Evolutionary conservation across 2,888 invertebrate genomes (phyloP).

Genomic region (Linhomoeus sp.): DNA sequence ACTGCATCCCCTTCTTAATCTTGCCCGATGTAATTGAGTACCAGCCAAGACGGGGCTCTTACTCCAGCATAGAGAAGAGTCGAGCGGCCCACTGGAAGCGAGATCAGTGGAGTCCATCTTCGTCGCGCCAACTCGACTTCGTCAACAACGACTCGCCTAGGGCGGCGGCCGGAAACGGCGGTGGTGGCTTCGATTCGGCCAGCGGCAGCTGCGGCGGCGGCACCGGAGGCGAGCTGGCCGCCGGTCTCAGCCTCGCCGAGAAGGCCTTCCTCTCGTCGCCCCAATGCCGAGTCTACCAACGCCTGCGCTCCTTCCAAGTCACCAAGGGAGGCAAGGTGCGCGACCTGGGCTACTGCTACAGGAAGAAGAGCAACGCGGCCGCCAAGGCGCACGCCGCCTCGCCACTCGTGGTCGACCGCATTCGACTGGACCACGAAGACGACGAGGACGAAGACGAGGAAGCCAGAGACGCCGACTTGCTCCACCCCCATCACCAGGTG

Average conservation of each 20-base stretch:
- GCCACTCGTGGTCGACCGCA: not conserved
- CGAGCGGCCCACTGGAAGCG: too few species aligned
- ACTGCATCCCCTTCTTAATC: too few species aligned
- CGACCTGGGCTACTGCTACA: not conserved
- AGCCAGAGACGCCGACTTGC: not conserved
- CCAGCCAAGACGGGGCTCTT: too few species aligned
- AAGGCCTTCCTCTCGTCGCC: not conserved
- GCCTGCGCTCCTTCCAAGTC: not conserved
- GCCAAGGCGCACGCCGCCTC: not conserved
- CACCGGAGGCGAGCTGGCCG: too few species aligned
- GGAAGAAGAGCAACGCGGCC: not conserved
- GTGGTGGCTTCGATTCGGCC: too few species aligned
- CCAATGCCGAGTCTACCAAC: not conserved
- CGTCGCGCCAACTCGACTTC: too few species aligned
- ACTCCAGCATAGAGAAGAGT: too few species aligned
- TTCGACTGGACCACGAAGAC: not conserved
- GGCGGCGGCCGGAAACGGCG: too few species aligned
- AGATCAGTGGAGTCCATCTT: too few species aligned
- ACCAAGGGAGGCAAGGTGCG: not conserved
- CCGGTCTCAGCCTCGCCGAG: not conserved
- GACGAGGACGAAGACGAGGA: not conserved
- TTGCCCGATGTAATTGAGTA: too few species aligned
- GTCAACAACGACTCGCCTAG: too few species aligned
- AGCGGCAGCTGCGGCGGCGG: too few species aligned
- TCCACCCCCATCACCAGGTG: not conserved